phyloP scores from a whole-genome alignment of 2,797 vertebrate genomes.

The Rhinella marina region DNA sequence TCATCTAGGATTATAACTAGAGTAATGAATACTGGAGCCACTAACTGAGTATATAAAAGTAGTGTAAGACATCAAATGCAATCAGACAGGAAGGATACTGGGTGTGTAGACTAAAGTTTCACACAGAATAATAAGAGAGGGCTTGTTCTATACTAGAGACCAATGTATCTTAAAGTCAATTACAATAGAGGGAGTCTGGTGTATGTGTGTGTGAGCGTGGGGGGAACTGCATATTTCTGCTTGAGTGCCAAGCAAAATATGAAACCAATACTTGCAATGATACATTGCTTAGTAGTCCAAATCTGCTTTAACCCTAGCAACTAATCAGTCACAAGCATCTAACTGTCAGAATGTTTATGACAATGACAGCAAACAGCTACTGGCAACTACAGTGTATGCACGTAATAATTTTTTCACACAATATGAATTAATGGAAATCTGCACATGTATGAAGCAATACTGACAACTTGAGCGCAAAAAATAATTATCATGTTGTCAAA shows the following conservation, averaged over 20 bases:
- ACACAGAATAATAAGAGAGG: constrained; percentile 14
- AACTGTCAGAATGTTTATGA: too few species aligned
- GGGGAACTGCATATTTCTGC: not conserved
- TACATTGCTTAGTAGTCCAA: not conserved
- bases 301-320: not conserved
- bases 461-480: not conserved
- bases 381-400: too few species aligned
- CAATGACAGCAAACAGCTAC: not conserved
- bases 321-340: not conserved
- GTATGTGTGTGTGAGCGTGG: too few species aligned
- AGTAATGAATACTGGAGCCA: not conserved
- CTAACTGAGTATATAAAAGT: constrained; percentile 23
- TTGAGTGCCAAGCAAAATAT: not conserved
- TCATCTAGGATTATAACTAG: constrained; percentile 18
- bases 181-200: not conserved
- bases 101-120: constrained; percentile 19
- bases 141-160: not conserved
- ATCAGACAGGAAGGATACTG: not conserved
- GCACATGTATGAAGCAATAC: not conserved
- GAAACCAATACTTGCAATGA: not conserved
- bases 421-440: not conserved
- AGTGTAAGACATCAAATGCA: constrained; percentile 12
- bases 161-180: not conserved
- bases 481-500: not conserved
- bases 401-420: not conserved